Percentiles rank a stretch among this genome's conserved stretches.
phyloP scores from a whole-genome alignment of 2,888 invertebrate genomes.

The Antheraea assamensis region DNA sequence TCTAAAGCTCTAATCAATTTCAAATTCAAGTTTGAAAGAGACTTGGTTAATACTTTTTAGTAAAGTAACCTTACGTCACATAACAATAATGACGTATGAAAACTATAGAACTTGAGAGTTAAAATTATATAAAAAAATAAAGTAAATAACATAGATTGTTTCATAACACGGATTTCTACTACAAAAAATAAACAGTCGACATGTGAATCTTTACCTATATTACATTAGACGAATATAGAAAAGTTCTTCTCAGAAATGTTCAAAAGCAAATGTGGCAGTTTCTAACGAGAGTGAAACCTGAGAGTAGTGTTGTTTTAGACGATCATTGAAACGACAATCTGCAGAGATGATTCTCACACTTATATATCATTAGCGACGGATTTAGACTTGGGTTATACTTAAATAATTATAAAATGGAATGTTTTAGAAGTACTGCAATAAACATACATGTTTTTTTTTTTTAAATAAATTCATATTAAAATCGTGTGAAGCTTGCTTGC shows the following conservation, averaged over 20 bases:
- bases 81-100: not conserved
- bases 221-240: not conserved
- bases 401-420: not conserved
- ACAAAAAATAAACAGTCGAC: not conserved
- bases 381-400: not conserved
- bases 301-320: not conserved
- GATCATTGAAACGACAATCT: not conserved
- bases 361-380: not conserved
- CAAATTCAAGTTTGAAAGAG: not conserved
- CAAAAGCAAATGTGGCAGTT: not conserved
- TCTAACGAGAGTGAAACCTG: slow-evolving; percentile 1
- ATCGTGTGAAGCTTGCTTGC: no score
- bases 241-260: not conserved
- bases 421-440: no score
- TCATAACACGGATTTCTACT: not conserved
- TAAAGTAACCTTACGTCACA: not conserved
- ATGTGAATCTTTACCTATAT: not conserved
- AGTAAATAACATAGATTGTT: not conserved
- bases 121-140: not conserved
- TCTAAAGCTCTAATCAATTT: not conserved
- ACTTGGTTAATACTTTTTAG: not conserved
- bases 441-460: not conserved
- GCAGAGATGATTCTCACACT: slow-evolving; percentile 1
- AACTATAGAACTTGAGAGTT: not conserved
- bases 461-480: no score